Evolutionary conservation across 1,140 invertebrate genomes (phyloP), one percentile per base, ranked within the genome.

Genomic region (Calephelis virginiensis): DNA sequence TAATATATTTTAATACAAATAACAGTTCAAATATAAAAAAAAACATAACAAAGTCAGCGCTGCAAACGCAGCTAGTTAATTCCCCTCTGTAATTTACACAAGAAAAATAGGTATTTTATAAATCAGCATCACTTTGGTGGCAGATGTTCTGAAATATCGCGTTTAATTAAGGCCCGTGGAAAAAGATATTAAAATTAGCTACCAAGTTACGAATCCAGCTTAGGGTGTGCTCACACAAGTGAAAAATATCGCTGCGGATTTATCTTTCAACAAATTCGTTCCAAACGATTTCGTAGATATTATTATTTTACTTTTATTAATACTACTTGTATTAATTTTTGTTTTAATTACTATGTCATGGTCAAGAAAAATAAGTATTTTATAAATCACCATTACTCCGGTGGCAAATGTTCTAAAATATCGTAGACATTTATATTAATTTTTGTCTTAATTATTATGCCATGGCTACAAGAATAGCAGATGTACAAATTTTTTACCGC

Each of bases 131-230:
- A 53, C 50, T 53, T 17, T 7, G 50, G 50, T 5, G 50, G 50
- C 50, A 53, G 50, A 53, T 53, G 50, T 53, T 53, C 50, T 53
- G 50, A 53, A 53, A 53, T 53, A 53, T 53, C 50, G 50, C 50
- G 50, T 53, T 53, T 53, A 53, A 53, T 56, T 56, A 56, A 56
- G 50, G 50, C 50, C 17, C 50, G 50, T 56, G 17, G 50, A 56
- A 56, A 56, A 56, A 56, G 50, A 56, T 56, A 56, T 56, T 56
- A 56, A 56, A 56, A 56, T 56, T 56, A 56, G 50, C 28, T 56
- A 56, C 50, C 50, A 56, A 56, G 17, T 28, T 56, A 28, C 28
- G 50, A 56, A 56, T 56, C 17, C 50, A 6, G 10, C 17, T 56
- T 37, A 56, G 50, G 50, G 50, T 56, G 6, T 56, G 28, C 12